Evolutionary conservation across 2,113 vertebrate genomes (phyloP), one percentile per base, ranked within the genome.

Genomic region (Hypocryptadius cinnamomeus): DNA sequence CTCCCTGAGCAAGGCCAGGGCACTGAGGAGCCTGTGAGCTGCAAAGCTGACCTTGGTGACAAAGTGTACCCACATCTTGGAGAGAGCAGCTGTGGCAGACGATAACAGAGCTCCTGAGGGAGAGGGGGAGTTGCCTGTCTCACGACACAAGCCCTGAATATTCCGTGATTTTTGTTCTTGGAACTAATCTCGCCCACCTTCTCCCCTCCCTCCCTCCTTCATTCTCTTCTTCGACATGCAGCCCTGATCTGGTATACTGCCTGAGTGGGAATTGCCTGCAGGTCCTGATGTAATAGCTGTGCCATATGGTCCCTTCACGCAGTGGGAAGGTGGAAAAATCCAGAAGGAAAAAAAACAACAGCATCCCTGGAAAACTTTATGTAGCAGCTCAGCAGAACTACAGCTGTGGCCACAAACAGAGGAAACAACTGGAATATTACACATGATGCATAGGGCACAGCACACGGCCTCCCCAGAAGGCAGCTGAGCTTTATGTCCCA

Each of bases 401-500:
- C 72, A 93, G 89, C 96, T 91, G 92, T 74, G 93, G 80, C 91
- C 85, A 78, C 94, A 92, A 94, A 90, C 87, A 69, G 74, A 86
- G 93, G 87, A 70, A 89, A 79, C 92, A 94, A 79, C 93, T 95
- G 90, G 93, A 96, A 90, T 56, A 73, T 51, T 57, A 47, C 2
- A 0, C 18, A 13, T 93, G 93, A 94, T 93, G 92, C 92, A 90
- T 47, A 27, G 63, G 90, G 84, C 88, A 85, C 51, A 15, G 90
- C 68, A 56, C 63, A 53, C 24, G 42, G 50, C 66, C 90, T 91
- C 70, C 90, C 85, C 65, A 72, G 93, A 97, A 95, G 59, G 90
- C 95, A 83, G 96, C 94, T 79, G 92, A 96, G 81, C 51, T 95
- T 95, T 95, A 96, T 93, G 90, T 96, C 65, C 96, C 93, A 93